Base-by-base conservation (phyloP, 1,140 invertebrate genomes). In the Araneus ventricosus region DNA sequence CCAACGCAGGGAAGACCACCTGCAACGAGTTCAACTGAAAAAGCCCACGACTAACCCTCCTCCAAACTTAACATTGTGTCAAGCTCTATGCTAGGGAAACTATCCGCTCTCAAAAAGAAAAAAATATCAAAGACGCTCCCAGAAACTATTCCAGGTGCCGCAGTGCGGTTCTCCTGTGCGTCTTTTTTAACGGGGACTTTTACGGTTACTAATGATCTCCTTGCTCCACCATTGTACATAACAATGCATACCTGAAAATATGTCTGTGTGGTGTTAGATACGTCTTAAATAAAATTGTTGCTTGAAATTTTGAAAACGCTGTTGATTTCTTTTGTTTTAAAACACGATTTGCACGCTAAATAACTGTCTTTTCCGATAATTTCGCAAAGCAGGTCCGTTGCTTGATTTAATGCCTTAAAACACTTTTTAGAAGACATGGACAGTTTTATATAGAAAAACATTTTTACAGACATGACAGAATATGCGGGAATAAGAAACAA, bases 11-110 rank as follows among this genome's bases (percentile, higher is more conserved):
- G 2, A 90, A 90, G 24, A 37, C 87, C 24, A 39, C 70, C 14
- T 67, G 37, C 8, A 92, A 92, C 61, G 90, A 86, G 27, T 84
- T 91, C 75, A 82, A 84, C 79, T 84, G 52, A 67, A 85, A 80
- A 41, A 24, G 27, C 79, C 80, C 27, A 20, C n/a, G 82, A 84
- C 14, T 52, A 22, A 75, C 70, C 27, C 70, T n/a, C 70, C 70
- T 67, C 70, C 30, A 37, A 34, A 14, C 70, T 7, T 22, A 63
- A 63, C 59, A 17, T 30, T 75, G 70, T 75, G 70, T 37, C 27
- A 75, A 75, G 30, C 70, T 34, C 70, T 75, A 30, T 75, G 70
- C 70, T 75, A 75, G 30, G 30, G 70, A 37, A 37, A 34, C 70
- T 34, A 17, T 30, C 17, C 70, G 70, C 70, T 75, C 34, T 30